phyloP scores from a whole-genome alignment of 2,888 invertebrate species.

The Platypus cylindrus region DNA sequence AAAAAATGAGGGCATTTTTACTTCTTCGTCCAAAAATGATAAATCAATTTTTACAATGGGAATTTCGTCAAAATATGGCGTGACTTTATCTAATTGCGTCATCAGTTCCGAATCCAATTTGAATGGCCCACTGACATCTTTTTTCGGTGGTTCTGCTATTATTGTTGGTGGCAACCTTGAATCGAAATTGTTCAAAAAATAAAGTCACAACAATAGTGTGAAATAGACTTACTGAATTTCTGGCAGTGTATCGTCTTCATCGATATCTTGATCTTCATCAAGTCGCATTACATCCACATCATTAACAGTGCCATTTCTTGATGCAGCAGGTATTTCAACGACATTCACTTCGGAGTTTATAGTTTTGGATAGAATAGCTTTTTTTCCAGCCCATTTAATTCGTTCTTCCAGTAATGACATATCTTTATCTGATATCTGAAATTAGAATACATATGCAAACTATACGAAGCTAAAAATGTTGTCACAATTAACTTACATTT shows the following conservation, averaged over 20 bases:
- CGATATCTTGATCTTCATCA: conserved; percentile 30
- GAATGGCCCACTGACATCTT: conserved; percentile 55
- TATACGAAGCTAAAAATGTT: background rate
- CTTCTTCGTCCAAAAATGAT: conserved; percentile 30
- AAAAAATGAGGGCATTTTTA: conserved; percentile 27
- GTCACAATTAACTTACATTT: conserved; percentile 43
- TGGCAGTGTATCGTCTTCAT: conserved; percentile 23
- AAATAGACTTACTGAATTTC: conserved; percentile 20
- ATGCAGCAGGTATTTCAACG: conserved; percentile 15
- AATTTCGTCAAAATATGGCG: conserved; percentile 18
- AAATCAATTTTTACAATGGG: conserved; percentile 32
- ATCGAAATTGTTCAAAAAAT: conserved; percentile 2
- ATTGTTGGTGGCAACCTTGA: conserved; percentile 13
- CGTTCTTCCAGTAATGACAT: conserved; percentile 87
- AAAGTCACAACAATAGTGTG: background rate
- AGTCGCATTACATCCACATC: conserved; percentile 23
- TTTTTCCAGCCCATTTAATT: conserved; percentile 79
- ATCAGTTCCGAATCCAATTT: conserved; percentile 63
- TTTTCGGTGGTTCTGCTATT: conserved; percentile 28
- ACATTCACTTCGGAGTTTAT: conserved; percentile 8
- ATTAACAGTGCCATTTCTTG: conserved; percentile 9
- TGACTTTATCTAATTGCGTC: conserved; percentile 47
- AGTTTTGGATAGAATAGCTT: conserved; percentile 34
- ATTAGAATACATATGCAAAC: background rate
- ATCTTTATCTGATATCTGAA: conserved; percentile 85